Conservation (phyloP, 2,888 invertebrate species). For the Amblyjoppa proteus region DNA sequence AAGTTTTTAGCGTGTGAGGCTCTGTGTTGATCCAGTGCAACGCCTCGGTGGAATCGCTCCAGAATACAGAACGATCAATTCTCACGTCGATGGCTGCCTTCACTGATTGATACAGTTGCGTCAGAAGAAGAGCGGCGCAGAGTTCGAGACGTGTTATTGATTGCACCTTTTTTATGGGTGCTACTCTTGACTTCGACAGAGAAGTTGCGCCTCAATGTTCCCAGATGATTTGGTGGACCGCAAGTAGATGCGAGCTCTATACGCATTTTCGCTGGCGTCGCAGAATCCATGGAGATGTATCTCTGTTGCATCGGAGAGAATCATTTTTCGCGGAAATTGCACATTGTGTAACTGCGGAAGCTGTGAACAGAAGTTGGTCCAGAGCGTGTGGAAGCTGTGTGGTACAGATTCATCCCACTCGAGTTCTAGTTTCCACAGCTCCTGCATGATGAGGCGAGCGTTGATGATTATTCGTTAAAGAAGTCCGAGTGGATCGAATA, state of each 20-base stretch:
- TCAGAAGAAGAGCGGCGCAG: slow-evolving; percentile 31
- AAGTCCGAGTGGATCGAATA: slow-evolving; percentile 50
- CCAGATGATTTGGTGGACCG: slow-evolving; percentile 24
- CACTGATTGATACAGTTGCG: slow-evolving; percentile 18
- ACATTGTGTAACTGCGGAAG: slow-evolving; percentile 26
- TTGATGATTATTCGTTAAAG: slow-evolving; percentile 36
- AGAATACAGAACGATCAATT: slow-evolving; percentile 43
- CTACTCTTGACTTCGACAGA: slow-evolving; percentile 67
- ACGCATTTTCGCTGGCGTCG: slow-evolving; percentile 72
- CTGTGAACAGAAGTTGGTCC: slow-evolving; percentile 36
- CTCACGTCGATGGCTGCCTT: neutral
- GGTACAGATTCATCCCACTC: slow-evolving; percentile 61
- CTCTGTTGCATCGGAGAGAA: neutral
- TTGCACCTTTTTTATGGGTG: slow-evolving; percentile 46
- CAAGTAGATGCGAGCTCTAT: slow-evolving; percentile 72
- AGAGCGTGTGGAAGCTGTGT: slow-evolving; percentile 40
- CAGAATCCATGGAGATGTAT: slow-evolving; percentile 69
- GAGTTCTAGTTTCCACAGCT: slow-evolving; percentile 44
- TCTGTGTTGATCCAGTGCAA: slow-evolving; percentile 70
- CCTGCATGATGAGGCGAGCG: slow-evolving; percentile 53
- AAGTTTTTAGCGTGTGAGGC: slow-evolving; percentile 66
- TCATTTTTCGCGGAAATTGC: slow-evolving; percentile 21
- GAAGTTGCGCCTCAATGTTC: neutral
- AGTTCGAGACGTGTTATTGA: slow-evolving; percentile 59
- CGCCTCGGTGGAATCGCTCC: slow-evolving; percentile 70